Percentiles rank a stretch among this genome's conserved stretches.
phyloP scores from a whole-genome alignment of 30 jellyfish, hydroid and myxozoan genomes.

The Catostylus mosaicus region DNA sequence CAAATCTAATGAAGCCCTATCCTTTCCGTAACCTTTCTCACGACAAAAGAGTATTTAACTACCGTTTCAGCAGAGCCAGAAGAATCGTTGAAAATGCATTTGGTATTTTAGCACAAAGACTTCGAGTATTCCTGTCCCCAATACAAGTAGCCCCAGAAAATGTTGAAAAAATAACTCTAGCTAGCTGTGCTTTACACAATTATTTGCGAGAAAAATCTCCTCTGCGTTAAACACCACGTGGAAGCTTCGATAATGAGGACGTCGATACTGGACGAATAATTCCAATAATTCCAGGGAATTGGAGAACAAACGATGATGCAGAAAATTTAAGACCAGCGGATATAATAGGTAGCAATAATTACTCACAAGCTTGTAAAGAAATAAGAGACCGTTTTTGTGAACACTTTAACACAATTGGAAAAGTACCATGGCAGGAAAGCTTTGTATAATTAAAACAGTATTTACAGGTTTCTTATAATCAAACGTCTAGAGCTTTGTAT shows the following conservation, averaged over 20 bases:
- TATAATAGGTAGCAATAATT: constrained; percentile 34
- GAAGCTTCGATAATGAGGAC: constrained; percentile 19
- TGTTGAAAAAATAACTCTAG: constrained; percentile 3
- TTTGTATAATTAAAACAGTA: too few species aligned
- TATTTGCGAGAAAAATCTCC: constrained; percentile 19
- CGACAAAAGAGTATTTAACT: constrained; percentile 9
- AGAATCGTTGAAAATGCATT: too few species aligned
- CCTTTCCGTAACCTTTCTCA: constrained; percentile 7
- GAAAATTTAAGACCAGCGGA: not conserved
- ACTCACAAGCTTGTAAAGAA: too few species aligned
- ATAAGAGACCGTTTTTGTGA: too few species aligned
- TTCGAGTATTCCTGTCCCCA: constrained; percentile 32
- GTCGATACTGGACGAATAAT: constrained; percentile 19
- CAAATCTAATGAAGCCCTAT: constrained; percentile 20
- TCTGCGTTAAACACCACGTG: constrained; percentile 29
- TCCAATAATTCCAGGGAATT: constrained; percentile 33
- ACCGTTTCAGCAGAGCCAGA: constrained; percentile 21
- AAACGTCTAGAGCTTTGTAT: too few species aligned
- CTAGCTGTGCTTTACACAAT: constrained; percentile 22
- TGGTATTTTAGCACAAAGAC: constrained; percentile 33
- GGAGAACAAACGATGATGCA: constrained; percentile 37
- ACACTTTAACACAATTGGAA: too few species aligned
- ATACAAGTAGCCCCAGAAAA: constrained; percentile 30
- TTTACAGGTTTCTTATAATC: too few species aligned
- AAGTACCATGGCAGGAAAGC: too few species aligned